Evolutionary conservation across 2,797 vertebrate genomes (phyloP).

Genomic region (Micromesistius poutassou): DNA sequence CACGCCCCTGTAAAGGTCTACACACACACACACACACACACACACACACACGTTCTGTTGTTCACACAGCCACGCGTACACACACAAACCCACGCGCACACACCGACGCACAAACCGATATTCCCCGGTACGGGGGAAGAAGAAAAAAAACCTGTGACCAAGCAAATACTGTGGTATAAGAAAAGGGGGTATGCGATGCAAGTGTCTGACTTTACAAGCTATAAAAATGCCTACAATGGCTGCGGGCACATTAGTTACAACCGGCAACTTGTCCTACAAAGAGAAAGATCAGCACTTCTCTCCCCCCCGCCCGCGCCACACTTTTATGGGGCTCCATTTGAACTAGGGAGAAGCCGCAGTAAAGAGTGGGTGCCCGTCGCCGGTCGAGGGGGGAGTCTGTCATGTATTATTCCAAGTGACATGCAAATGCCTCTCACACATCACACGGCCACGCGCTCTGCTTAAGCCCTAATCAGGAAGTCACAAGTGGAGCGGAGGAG

Average conservation of each 20-base stretch:
- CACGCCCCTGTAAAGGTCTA: slow-evolving; percentile 2
- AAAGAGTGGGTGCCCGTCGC: background rate
- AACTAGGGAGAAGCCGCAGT: slow-evolving; percentile 19
- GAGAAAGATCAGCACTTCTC: background rate
- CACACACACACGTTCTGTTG: too few species aligned
- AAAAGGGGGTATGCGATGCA: background rate
- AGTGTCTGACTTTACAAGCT: background rate
- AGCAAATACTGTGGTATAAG: slow-evolving; percentile 2
- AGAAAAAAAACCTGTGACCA: background rate
- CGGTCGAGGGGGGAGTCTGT: slow-evolving; percentile 27
- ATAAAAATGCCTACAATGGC: slow-evolving; percentile 13
- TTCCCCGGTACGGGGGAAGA: background rate
- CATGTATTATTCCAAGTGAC: slow-evolving; percentile 60
- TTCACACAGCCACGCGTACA: background rate
- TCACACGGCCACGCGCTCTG: slow-evolving; percentile 41
- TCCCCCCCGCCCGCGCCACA: background rate
- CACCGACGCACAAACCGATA: background rate
- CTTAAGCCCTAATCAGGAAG: slow-evolving; percentile 36
- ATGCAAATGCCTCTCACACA: slow-evolving; percentile 47
- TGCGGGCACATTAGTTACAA: slow-evolving; percentile 10
- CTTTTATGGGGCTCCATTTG: background rate
- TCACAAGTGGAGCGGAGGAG: background rate
- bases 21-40: background rate
- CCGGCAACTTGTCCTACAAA: slow-evolving; percentile 15
- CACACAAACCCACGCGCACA: background rate